Base-by-base conservation (phyloP, 1,140 invertebrate species). In the Leptinotarsa lineolata region DNA sequence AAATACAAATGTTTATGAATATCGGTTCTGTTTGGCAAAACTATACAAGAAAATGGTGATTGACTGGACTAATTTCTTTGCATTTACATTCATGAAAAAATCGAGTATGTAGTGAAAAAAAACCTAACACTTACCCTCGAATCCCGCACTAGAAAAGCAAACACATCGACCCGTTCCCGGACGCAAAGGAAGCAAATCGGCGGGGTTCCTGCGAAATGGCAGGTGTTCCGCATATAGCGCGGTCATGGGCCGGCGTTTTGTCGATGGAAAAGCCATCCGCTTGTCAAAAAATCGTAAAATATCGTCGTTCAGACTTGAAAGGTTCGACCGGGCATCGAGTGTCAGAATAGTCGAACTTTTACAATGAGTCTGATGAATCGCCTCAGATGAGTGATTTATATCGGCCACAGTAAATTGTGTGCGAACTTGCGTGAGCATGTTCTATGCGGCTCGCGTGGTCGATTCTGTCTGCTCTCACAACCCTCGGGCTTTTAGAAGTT, bases 271-370 rank as follows among this genome's bases (percentile, higher is more conserved):
- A 81, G 80, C 79, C 79, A 81, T 81, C 76, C 65, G 70, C 66
- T 77, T 78, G 78, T 79, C 79, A 81, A 81, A 81, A 81, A 81
- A 74, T 81, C 75, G 78, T 81, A 81, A 81, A 81, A 80, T 81
- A 81, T 81, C 69, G 72, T 66, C 74, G 72, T 66, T 74, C 74
- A 76, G 81, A 78, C 76, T 76, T 78, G 79, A 77, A 75, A 77
- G 74, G 76, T 69, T 74, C 74, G 76, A 46, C 65, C 60, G 39
- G 48, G 48, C 48, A 54, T 54, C 48, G 18, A 44, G 72, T 54
- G 68, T 73, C 58, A 69, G 70, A 66, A 70, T 68, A 76, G 74
- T 68, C 65, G 58, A 45, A 54, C 18, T 66, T 39, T 74, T 58
- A 73, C 68, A 54, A 67, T 70, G 61, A 73, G 76, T 72, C 79